Base-by-base conservation (phyloP, 2,888 invertebrate genomes). In the Tenthredo scrophulariae region DNA sequence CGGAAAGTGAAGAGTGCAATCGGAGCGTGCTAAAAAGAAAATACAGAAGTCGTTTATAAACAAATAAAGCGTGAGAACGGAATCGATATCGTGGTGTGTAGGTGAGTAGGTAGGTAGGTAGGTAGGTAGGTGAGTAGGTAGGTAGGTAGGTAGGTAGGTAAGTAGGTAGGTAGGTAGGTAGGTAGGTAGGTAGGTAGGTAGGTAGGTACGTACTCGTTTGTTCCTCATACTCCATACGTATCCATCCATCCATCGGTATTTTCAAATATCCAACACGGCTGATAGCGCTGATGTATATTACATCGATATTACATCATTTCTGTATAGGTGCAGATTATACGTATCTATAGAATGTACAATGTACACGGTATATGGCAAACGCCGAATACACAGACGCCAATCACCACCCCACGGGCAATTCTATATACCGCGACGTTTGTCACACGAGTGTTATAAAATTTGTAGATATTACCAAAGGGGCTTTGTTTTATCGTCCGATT, bases 391-490 rank as follows among this genome's bases (percentile, higher is more conserved):
- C 62, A 80, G 40, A 80, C 62, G 37, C 80, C 80, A 62, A 80
- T 80, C 80, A 80, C 62, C 22, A 40, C 65, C 80, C 80, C 62
- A 80, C 62, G 80, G 62, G 40, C 62, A 40, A 62, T 58, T 62
- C 37, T 77, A 74, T 77, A 74, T 37, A 40, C 40, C 40, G n/a
- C 22, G 37, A 77, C 77, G 77, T 77, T 77, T 77, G 80, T 80
- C 80, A 80, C 80, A 77, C 40, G 77, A 77, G 54, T 77, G 77
- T 77, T 77, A 54, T 77, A 62, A 80, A 80, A 80, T 62, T 80
- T 80, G 37, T 80, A 62, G 80, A 80, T 80, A 80, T 80, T 80
- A 80, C 58, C 33, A 80, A 46, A 50, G 83, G 83, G 83, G 83
- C 40, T 67, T 70, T 50, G 83, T 67, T 83, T 83, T 83, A 83